Evolutionary conservation across 2,113 vertebrate genomes (phyloP).

Genomic region (Cinclus mexicanus): DNA sequence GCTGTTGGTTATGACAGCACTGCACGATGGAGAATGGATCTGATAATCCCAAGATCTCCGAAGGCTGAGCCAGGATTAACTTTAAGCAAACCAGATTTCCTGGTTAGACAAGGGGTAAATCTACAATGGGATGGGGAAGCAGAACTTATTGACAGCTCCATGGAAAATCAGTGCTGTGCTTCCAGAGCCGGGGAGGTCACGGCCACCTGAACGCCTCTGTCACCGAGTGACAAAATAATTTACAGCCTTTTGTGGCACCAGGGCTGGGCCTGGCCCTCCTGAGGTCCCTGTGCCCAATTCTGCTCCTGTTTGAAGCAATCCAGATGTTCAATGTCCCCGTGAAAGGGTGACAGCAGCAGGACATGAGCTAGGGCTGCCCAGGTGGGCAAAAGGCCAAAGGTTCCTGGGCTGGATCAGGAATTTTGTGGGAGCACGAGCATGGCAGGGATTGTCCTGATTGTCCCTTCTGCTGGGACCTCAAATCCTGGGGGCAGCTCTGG

Average conservation of each 20-base stretch:
- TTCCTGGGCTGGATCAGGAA: background rate
- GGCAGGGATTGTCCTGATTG: background rate
- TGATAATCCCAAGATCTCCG: background rate
- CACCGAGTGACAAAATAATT: background rate
- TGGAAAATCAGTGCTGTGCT: background rate
- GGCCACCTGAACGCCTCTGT: background rate
- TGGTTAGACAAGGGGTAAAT: background rate
- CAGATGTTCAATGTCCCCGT: fast-evolving
- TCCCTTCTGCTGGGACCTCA: background rate
- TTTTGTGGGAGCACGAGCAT: background rate
- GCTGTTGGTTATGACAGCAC: background rate
- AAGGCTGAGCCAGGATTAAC: background rate
- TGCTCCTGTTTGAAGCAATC: background rate
- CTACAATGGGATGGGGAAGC: background rate
- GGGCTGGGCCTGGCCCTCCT: background rate
- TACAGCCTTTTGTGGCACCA: background rate
- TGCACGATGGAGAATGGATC: background rate
- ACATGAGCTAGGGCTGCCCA: no score
- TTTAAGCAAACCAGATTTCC: background rate
- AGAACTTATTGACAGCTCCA: background rate
- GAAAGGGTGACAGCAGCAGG: background rate
- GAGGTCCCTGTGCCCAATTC: fast-evolving
- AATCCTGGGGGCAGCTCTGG: background rate
- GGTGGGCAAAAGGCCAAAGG: background rate
- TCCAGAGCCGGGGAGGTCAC: background rate